phyloP scores from a whole-genome alignment of 1,140 invertebrate species.

The Temnothorax nylanderi region DNA sequence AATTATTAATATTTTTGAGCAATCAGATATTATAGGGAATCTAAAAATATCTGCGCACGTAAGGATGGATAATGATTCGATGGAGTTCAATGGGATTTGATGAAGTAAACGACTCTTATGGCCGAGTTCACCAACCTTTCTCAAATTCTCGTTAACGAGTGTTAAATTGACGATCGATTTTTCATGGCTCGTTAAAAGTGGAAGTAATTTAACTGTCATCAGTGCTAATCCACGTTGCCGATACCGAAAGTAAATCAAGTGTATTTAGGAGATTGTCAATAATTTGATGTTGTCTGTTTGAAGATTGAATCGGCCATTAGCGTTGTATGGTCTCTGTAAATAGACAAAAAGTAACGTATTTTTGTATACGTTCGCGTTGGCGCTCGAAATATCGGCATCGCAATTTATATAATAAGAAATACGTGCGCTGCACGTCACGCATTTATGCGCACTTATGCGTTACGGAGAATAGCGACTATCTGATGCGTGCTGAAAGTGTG shows the following conservation, averaged over 20 bases:
- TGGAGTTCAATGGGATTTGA: background rate
- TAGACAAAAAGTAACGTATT: background rate
- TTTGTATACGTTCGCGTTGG: background rate
- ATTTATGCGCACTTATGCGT: constrained; percentile 44
- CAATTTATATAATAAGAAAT: constrained; percentile 1
- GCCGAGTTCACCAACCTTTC: constrained; percentile 22
- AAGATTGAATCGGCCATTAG: background rate
- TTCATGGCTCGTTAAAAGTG: constrained; percentile 34
- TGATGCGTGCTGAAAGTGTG: constrained; percentile 65
- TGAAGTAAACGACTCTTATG: constrained; percentile 11
- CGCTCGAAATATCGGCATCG: background rate
- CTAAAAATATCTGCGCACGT: background rate
- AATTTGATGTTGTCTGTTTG: constrained; percentile 7
- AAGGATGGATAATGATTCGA: constrained; percentile 6
- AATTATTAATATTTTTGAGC: background rate
- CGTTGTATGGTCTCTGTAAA: background rate
- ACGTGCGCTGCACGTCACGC: constrained; percentile 36
- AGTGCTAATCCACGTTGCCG: constrained; percentile 1
- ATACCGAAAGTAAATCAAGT: constrained; percentile 16
- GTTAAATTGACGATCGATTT: constrained; percentile 42
- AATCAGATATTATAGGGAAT: background rate
- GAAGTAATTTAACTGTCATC: constrained; percentile 19
- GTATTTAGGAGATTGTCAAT: constrained; percentile 4
- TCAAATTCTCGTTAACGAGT: constrained; percentile 31
- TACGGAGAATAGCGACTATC: constrained; percentile 59